Conservation (phyloP, 1,140 invertebrate species). For the Papilio helenus region DNA sequence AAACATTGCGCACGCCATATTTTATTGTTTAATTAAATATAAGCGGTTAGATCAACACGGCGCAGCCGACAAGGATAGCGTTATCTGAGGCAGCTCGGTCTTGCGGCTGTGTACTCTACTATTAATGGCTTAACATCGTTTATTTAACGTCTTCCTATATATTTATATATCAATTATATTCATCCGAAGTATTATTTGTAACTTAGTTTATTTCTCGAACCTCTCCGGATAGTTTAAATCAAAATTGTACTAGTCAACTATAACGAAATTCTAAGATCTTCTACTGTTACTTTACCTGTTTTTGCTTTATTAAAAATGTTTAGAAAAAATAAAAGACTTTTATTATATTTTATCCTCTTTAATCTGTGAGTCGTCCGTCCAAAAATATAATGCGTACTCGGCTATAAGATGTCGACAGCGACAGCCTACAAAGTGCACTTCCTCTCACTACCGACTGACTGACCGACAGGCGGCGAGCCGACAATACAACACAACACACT, state of each 20-base stretch:
- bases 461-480: constrained; percentile 43
- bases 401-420: constrained; percentile 71
- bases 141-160: constrained; percentile 7
- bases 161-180: not conserved
- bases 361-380: constrained; percentile 75
- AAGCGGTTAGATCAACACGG: not conserved
- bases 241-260: constrained; percentile 31
- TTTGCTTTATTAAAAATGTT: constrained; percentile 33
- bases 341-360: constrained; percentile 70
- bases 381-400: constrained; percentile 78
- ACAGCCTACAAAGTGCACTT: constrained; percentile 75
- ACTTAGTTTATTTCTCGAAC: not conserved
- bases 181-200: constrained; percentile 4
- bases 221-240: not conserved
- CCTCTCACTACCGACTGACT: constrained; percentile 54
- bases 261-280: constrained; percentile 20
- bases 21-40: not conserved
- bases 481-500: not conserved
- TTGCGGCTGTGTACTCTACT: not conserved
- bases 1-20: not conserved
- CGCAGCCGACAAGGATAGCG: not conserved
- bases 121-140: not conserved
- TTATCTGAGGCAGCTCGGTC: not conserved
- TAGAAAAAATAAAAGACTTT: constrained; percentile 50
- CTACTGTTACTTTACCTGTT: constrained; percentile 28